phyloP scores from a whole-genome alignment of 2,888 invertebrate species.

The Coremacera marginata region DNA sequence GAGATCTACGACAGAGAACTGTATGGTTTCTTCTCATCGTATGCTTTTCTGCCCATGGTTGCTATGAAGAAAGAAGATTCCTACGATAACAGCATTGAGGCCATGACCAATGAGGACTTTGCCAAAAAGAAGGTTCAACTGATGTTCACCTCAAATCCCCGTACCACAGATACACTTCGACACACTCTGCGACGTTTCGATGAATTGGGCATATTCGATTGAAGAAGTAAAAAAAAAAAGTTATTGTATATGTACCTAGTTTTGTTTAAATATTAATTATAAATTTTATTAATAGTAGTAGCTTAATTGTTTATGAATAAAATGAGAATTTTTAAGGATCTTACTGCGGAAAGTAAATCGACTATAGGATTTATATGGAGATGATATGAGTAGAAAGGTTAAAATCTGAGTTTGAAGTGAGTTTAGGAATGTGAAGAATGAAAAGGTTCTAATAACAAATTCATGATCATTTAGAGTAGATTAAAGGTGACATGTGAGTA shows the following conservation, averaged over 20 bases:
- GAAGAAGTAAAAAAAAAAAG: neutral
- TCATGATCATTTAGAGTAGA: too few species aligned
- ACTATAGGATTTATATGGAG: too few species aligned
- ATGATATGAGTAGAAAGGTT: too few species aligned
- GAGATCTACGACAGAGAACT: slow-evolving; percentile 62
- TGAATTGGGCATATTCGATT: slow-evolving; percentile 64
- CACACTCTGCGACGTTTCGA: slow-evolving; percentile 63
- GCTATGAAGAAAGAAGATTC: slow-evolving; percentile 67
- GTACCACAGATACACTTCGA: slow-evolving; percentile 62
- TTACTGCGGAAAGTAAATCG: neutral
- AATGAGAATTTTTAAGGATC: neutral
- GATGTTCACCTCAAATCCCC: slow-evolving; percentile 66
- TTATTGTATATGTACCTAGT: slow-evolving; percentile 11
- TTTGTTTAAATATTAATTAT: slow-evolving; percentile 3
- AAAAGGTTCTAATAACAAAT: too few species aligned
- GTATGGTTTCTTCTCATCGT: slow-evolving; percentile 66
- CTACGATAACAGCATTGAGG: slow-evolving; percentile 63
- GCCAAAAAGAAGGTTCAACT: slow-evolving; percentile 63
- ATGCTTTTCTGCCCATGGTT: slow-evolving; percentile 66
- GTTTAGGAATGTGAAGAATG: too few species aligned
- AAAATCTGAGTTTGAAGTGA: too few species aligned
- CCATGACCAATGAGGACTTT: slow-evolving; percentile 60
- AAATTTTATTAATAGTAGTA: neutral
- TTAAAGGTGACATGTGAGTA: too few species aligned
- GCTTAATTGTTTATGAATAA: neutral